Evolutionary conservation across 2,888 invertebrate species (phyloP), one percentile per base, ranked within the genome.

Genomic region (Gastrophysa polygoni): DNA sequence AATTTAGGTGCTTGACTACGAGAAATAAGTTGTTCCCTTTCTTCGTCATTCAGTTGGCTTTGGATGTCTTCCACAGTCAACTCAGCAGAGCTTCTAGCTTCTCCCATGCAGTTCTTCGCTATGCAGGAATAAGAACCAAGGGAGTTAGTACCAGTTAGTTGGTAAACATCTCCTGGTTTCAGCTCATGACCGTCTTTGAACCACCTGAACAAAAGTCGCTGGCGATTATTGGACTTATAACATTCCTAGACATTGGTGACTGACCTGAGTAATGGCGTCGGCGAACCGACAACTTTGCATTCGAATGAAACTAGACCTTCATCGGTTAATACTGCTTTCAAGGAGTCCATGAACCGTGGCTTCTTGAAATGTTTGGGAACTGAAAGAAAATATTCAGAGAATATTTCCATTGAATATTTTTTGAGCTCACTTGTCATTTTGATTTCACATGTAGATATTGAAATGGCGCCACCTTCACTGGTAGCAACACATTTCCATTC

Each of bases 281-380:
- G 95, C 71, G 93, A 95, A 0, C 95, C 95, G 1, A 95, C 94
- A 0, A 95, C 95, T 81, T 95, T 95, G 78, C 95, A 95, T 77
- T 95, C 95, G 77, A 95, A 95, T 0, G 95, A 95, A 0, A 95
- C 95, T 29, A 95, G 82, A 0, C 95, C 95, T 82, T 95, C 95
- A 77, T 95, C 95, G 0, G 95, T 95, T 47, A 95, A 84, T 46
- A 95, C 89, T 7, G 95, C 95, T 80, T 92, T 92, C 8, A 95
- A 84, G 72, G 91, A 92, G 80, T 95, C 95, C 89, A 95, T 91
- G 80, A 95, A 95, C 66, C 93, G 86, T 1, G 95, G 95, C 77
- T 91, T 91, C 70, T 94, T 87, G 77, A 92, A 95, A 81, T 95
- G 95, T 81, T 93, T 93, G 43, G 95, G 95, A 78, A 93, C 93